phyloP scores from a whole-genome alignment of 1,140 invertebrate genomes.

The Anastatus disparis region DNA sequence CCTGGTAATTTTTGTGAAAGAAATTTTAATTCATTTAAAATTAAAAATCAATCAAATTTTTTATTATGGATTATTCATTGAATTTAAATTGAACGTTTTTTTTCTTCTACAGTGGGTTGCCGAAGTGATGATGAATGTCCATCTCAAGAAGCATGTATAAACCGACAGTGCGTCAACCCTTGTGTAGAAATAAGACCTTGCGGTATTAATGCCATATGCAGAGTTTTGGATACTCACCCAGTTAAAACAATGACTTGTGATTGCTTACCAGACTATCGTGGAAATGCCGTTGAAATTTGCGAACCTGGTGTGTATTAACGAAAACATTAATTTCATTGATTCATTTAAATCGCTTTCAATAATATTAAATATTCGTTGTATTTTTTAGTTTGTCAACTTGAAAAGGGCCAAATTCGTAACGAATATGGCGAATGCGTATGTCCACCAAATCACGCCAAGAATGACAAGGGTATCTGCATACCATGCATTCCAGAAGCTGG shows the following conservation, averaged over 20 bases:
- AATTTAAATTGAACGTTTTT: no score
- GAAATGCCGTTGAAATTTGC: conserved; percentile 82
- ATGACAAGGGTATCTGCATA: conserved; percentile 81
- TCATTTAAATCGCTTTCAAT: no score
- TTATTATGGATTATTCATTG: no score
- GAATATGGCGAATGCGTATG: conserved; percentile 79
- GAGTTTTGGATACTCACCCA: conserved; percentile 82
- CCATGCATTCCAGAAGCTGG: conserved; percentile 32
- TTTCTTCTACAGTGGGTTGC: conserved; percentile 69
- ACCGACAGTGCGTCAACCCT: conserved; percentile 84
- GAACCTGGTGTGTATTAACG: conserved; percentile 70
- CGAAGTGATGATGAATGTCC: conserved; percentile 84
- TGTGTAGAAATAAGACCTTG: conserved; percentile 84
- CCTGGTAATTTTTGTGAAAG: conserved; percentile 7
- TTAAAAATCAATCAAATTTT: no score
- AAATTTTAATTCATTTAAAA: not conserved
- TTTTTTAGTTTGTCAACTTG: conserved; percentile 75
- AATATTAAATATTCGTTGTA: no score
- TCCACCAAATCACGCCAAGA: conserved; percentile 77
- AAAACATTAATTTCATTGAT: no score
- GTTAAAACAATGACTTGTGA: conserved; percentile 90
- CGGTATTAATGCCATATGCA: conserved; percentile 82
- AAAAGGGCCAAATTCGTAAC: conserved; percentile 78
- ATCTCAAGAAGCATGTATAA: conserved; percentile 82
- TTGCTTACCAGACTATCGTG: conserved; percentile 85